These are phyloP conservation scores for Ischnus inquisitorius DNA, from an alignment of 2,888 invertebrate species.

Conservation along the genomic window DNA sequence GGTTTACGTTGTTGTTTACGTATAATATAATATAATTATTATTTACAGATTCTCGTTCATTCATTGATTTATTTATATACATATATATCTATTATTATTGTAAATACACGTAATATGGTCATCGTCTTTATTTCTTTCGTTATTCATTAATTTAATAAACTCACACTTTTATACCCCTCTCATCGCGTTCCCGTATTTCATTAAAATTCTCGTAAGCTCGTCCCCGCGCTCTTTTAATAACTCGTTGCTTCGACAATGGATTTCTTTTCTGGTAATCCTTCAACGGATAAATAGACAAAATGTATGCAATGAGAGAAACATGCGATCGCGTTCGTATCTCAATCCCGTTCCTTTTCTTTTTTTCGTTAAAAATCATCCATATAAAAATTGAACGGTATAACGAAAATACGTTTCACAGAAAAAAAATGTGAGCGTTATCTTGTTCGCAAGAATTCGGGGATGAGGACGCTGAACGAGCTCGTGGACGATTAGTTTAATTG, in stretches of 20 bases:
- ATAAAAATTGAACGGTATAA: not conserved
- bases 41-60: conserved; percentile 69
- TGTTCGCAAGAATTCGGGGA: conserved; percentile 18
- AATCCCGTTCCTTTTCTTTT: not conserved
- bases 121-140: conserved; percentile 72
- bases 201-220: conserved; percentile 18
- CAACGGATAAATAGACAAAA: not conserved
- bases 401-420: not conserved
- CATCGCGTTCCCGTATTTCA: conserved; percentile 1
- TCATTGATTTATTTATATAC: conserved; percentile 77
- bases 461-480: conserved; percentile 32
- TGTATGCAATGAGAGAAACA: not conserved
- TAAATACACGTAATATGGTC: conserved; percentile 82
- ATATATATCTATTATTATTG: conserved; percentile 81
- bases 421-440: not conserved
- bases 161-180: conserved; percentile 46
- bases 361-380: not conserved
- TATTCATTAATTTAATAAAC: conserved; percentile 65
- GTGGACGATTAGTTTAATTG: conserved; percentile 34
- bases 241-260: not conserved
- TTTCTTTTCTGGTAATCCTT: not conserved
- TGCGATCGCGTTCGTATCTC: no score
- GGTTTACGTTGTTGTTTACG: conserved; percentile 70
- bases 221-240: conserved; percentile 27
- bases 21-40: conserved; percentile 70